A percentile compares a stretch with the other conserved stretches of the same genome.
Evolutionary conservation across 2,113 vertebrate species (phyloP).

Genomic region (Parotia lawesii): DNA sequence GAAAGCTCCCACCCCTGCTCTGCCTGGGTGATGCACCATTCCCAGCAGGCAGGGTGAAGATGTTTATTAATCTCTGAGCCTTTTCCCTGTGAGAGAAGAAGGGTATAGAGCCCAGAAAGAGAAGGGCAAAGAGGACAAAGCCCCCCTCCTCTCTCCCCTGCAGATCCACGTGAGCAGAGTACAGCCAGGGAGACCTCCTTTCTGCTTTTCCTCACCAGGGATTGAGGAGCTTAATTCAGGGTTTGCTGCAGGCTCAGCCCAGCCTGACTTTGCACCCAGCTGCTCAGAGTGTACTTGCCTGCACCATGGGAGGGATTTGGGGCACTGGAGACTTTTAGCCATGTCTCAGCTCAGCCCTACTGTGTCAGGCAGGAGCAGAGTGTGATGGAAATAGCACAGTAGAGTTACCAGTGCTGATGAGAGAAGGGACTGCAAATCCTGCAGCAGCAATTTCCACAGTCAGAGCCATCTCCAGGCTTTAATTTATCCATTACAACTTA

Average conservation of each 20-base stretch:
- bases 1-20: neutral
- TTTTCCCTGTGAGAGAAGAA: neutral
- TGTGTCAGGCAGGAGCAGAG: neutral
- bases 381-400: neutral
- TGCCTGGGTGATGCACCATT: neutral
- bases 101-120: neutral
- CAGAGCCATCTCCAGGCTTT: constrained; percentile 24
- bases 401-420: neutral
- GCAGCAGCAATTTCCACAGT: constrained; percentile 35
- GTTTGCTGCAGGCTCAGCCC: neutral
- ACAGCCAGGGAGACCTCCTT: neutral
- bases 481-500: constrained; percentile 46
- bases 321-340: neutral
- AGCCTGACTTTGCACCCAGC: neutral
- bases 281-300: neutral
- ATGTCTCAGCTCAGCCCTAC: neutral
- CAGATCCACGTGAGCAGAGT: neutral
- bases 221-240: neutral
- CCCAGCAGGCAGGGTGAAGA: neutral
- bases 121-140: neutral
- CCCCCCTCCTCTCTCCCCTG: neutral
- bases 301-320: neutral
- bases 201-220: neutral
- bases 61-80: neutral
- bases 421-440: constrained; percentile 45